Percentiles rank a stretch among this genome's conserved stretches.
Conservation (phyloP, 2,888 invertebrate genomes). For the Synanthedon formicaeformis region DNA sequence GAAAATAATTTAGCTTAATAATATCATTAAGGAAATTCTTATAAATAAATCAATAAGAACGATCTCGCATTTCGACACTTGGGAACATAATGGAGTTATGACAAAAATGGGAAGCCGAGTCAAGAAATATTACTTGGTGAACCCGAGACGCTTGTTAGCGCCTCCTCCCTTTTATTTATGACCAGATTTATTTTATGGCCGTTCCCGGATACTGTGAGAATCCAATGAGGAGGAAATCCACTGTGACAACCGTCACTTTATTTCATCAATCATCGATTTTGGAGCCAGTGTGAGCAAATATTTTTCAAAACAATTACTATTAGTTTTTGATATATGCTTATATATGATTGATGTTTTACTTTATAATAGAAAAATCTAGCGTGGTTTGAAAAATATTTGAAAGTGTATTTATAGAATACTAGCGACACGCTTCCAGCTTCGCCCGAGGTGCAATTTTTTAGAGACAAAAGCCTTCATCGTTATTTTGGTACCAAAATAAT, state of each 20-base stretch:
- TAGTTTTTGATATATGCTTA: too few relatives aligned
- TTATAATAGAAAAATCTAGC: too few relatives aligned
- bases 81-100: constrained; percentile 63
- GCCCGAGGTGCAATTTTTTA: too few relatives aligned
- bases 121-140: constrained; percentile 65
- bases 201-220: constrained; percentile 40
- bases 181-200: constrained; percentile 69
- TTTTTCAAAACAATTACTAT: too few relatives aligned
- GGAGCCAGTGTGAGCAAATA: too few relatives aligned
- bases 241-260: constrained; percentile 3
- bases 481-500: too few relatives aligned
- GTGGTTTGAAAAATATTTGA: too few relatives aligned
- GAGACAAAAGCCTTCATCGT: too few relatives aligned
- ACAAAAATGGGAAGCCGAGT: constrained; percentile 58
- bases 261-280: constrained; percentile 4
- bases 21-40: not conserved
- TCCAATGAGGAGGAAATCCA: constrained; percentile 39
- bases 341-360: too few relatives aligned
- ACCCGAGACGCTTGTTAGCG: constrained; percentile 71
- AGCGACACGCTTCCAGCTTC: too few relatives aligned
- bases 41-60: constrained; percentile 45
- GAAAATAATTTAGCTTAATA: too few relatives aligned
- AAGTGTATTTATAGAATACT: too few relatives aligned
- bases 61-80: constrained; percentile 62
- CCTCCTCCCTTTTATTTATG: constrained; percentile 65